These are phyloP conservation scores for Laupala kohalensis DNA, from an alignment of 1,140 invertebrate species.

Conservation along the genomic window DNA sequence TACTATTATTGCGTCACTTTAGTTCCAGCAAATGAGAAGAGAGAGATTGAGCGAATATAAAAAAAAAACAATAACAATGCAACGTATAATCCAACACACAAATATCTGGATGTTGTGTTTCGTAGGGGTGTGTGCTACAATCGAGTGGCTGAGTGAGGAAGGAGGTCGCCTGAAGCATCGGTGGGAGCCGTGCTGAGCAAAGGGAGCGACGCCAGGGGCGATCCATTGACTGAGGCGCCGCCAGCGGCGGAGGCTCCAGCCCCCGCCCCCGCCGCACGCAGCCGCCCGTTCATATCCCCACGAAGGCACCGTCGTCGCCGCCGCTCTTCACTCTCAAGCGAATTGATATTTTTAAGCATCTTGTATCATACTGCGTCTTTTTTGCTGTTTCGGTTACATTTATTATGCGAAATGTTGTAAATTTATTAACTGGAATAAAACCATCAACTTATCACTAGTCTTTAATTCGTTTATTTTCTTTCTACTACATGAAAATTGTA, in stretches of 20 bases:
- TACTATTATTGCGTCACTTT: too few relatives aligned
- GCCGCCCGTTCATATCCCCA: too few relatives aligned
- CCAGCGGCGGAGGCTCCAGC: not conserved
- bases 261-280: too few relatives aligned
- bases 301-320: too few relatives aligned
- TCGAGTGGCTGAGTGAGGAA: not conserved
- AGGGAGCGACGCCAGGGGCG: not conserved
- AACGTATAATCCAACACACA: not conserved
- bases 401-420: not conserved
- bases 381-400: not conserved
- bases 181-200: too few relatives aligned
- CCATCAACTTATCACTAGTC: not conserved
- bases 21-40: too few relatives aligned
- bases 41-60: too few relatives aligned
- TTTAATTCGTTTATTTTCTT: too few relatives aligned
- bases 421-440: not conserved
- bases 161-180: not conserved
- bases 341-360: not conserved
- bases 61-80: too few relatives aligned
- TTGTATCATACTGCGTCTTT: not conserved
- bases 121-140: not conserved
- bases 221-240: not conserved
- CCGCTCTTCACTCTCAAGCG: not conserved
- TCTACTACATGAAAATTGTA: too few relatives aligned
- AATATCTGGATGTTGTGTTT: not conserved